Evolutionary conservation across 2,797 vertebrate genomes (phyloP).

Genomic region (Danio albolineatus): DNA sequence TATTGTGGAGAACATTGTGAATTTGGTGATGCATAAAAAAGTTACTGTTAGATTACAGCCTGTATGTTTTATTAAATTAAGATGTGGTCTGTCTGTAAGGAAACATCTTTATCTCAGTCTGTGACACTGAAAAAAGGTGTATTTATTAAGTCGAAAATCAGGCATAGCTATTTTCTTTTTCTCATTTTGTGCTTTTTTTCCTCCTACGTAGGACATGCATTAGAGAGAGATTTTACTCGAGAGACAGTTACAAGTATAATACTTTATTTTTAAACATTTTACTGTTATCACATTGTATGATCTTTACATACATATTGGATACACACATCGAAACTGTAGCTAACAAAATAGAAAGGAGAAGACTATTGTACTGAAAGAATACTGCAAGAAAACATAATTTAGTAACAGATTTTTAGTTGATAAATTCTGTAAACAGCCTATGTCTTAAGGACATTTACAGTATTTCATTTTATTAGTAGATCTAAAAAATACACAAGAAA

Average conservation of each 20-base stretch:
- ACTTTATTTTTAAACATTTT: neutral
- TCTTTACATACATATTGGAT: conserved; percentile 25
- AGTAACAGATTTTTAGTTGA: neutral
- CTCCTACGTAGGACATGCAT: neutral
- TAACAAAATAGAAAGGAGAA: neutral
- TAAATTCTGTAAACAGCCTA: too few species aligned
- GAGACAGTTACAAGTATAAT: conserved; percentile 1
- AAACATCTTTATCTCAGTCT: neutral
- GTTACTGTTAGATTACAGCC: neutral
- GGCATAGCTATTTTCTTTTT: neutral
- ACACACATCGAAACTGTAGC: too few species aligned
- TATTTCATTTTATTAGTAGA: too few species aligned
- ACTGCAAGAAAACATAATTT: neutral
- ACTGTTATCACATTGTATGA: neutral
- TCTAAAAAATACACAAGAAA: neutral
- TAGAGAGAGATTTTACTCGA: conserved; percentile 14
- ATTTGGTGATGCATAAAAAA: neutral
- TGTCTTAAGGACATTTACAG: too few species aligned
- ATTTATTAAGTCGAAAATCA: neutral
- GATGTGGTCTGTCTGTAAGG: conserved; percentile 33
- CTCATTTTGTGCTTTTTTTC: neutral
- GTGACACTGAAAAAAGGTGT: neutral
- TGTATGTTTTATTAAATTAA: neutral
- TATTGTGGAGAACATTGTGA: neutral
- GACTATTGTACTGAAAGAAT: neutral